Conservation (phyloP, 2,113 vertebrate genomes). For the Bombycilla garrulus region DNA sequence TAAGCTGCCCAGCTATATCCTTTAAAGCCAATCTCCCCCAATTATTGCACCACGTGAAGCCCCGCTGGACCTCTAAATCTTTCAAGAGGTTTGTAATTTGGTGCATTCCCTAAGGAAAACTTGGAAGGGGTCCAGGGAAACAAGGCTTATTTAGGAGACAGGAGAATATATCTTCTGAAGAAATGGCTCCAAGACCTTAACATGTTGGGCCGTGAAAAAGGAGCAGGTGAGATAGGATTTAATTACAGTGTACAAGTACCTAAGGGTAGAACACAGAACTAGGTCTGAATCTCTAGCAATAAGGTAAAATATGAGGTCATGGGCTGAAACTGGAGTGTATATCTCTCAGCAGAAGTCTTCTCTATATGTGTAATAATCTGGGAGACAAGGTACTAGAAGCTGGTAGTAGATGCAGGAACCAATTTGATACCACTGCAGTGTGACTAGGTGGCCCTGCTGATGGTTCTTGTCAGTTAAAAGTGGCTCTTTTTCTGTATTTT, state of each 20-base stretch:
- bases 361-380: not conserved
- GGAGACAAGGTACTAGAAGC: not conserved
- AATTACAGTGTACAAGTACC: constrained; percentile 52
- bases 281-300: not conserved
- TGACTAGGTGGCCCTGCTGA: not conserved
- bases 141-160: constrained; percentile 15
- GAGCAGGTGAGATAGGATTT: constrained; percentile 54
- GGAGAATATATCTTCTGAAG: constrained; percentile 31
- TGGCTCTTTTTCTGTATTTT: not conserved
- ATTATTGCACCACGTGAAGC: not conserved
- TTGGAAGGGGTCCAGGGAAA: constrained; percentile 48
- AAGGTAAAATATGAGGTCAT: constrained; percentile 10
- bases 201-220: constrained; percentile 51
- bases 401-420: not conserved
- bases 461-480: not conserved
- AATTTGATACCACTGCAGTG: not conserved
- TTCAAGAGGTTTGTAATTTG: constrained; percentile 58
- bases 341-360: not conserved
- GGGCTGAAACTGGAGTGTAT: not conserved
- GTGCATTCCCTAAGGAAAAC: constrained; percentile 49
- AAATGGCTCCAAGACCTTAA: constrained; percentile 54
- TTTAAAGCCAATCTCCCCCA: not conserved
- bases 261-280: constrained; percentile 15
- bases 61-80: constrained; percentile 39
- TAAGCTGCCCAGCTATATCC: constrained; percentile 12